Evolutionary conservation across 2,113 vertebrate species (phyloP).

Genomic region (Elgaria multicarinata): DNA sequence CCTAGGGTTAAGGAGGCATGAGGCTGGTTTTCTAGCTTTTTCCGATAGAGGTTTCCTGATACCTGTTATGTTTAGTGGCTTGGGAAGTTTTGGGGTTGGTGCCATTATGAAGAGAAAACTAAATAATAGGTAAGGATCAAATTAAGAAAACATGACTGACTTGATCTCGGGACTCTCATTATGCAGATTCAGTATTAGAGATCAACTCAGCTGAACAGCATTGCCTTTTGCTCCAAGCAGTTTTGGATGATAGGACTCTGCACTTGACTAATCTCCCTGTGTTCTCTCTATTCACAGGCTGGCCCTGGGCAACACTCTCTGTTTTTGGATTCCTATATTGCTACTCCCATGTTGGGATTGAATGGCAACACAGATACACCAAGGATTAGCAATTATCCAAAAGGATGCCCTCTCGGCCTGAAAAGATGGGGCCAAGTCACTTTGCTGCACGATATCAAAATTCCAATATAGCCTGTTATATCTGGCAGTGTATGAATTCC

Average conservation of each 20-base stretch:
- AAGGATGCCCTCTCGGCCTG: background rate
- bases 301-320: slow-evolving; percentile 79
- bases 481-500: background rate
- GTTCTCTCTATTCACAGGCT: slow-evolving; percentile 74
- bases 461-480: background rate
- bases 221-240: background rate
- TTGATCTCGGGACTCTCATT: background rate
- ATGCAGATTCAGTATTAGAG: background rate
- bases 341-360: slow-evolving; percentile 81
- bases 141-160: background rate
- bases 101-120: background rate
- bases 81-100: background rate
- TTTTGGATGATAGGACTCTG: slow-evolving; percentile 39
- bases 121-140: background rate
- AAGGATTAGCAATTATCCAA: background rate
- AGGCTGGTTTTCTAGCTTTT: background rate
- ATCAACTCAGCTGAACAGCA: background rate
- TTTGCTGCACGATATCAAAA: background rate
- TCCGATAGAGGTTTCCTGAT: background rate
- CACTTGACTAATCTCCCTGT: slow-evolving; percentile 33
- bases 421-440: background rate
- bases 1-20: background rate
- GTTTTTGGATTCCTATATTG: slow-evolving; percentile 82
- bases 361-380: slow-evolving; percentile 70
- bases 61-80: background rate